Conservation (phyloP, 2,113 vertebrate species). For the Pangasianodon hypophthalmus region DNA sequence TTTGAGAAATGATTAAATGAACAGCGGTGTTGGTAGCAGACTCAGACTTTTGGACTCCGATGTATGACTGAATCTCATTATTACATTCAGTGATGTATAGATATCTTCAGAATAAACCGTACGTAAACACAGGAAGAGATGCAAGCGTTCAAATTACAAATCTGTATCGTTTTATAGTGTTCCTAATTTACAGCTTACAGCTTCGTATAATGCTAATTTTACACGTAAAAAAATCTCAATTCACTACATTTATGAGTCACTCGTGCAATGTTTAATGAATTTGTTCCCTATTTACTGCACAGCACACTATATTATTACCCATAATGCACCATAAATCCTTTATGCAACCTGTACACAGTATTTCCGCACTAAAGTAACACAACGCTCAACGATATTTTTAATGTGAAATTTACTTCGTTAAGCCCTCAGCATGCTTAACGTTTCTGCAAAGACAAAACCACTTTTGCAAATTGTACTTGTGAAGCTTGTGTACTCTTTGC, state of each 20-base stretch:
- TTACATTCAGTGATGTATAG: background rate
- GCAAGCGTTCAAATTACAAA: background rate
- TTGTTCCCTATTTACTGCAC: background rate
- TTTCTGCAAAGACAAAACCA: background rate
- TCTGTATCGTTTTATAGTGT: background rate
- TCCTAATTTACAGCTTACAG: background rate
- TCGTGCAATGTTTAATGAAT: background rate
- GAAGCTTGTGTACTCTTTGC: background rate
- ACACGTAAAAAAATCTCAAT: background rate
- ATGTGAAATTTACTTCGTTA: background rate
- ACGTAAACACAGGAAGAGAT: background rate
- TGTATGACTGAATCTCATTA: background rate
- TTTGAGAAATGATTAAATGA: constrained; percentile 5
- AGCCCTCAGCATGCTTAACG: background rate
- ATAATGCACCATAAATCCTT: background rate
- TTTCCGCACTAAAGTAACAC: background rate
- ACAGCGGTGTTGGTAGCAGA: background rate
- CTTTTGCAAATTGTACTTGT: background rate
- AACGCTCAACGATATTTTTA: background rate
- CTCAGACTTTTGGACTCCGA: background rate
- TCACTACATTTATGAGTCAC: background rate
- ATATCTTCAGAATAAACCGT: background rate
- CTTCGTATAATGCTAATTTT: background rate
- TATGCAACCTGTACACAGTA: background rate
- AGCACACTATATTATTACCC: background rate